phyloP scores from a whole-genome alignment of 2,888 invertebrate genomes.

The Andrena chrysosceles region DNA sequence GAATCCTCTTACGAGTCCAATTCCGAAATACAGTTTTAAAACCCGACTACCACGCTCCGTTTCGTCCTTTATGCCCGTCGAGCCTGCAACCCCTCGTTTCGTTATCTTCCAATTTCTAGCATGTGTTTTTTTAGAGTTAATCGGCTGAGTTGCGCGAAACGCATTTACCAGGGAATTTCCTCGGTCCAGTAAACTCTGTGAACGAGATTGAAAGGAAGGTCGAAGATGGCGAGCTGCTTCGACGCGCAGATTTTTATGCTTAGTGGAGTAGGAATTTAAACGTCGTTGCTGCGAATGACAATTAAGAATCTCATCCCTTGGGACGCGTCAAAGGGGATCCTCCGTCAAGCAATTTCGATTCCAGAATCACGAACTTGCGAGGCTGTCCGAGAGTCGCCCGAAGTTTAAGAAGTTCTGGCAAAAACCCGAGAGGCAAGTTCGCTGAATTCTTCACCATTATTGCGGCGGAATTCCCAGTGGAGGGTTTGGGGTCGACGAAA shows the following conservation, averaged over 20 bases:
- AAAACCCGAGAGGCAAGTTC: conserved; percentile 15
- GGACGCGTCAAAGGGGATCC: background rate
- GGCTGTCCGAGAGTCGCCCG: conserved; percentile 2
- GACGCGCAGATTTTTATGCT: too few relatives aligned
- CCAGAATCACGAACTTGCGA: conserved; percentile 13
- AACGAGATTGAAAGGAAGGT: too few relatives aligned
- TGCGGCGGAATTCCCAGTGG: conserved; percentile 5
- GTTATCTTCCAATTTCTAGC: conserved; percentile 17
- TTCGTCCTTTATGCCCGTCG: conserved; percentile 24
- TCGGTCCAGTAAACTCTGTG: too few relatives aligned
- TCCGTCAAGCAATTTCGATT: conserved; percentile 1
- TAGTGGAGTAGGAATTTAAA: too few relatives aligned
- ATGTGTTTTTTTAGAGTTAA: background rate
- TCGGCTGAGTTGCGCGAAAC: background rate
- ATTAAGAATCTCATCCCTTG: background rate
- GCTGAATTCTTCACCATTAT: conserved; percentile 7
- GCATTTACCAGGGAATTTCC: background rate
- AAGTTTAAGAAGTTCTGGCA: conserved; percentile 13
- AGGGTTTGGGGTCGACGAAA: background rate
- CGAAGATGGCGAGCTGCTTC: too few relatives aligned
- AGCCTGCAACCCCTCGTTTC: background rate
- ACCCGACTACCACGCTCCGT: conserved; percentile 36
- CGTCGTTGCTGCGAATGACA: background rate
- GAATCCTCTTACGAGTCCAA: conserved; percentile 55
- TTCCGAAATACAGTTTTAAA: conserved; percentile 46